Evolutionary conservation across 2,888 invertebrate genomes (phyloP), one percentile per base, ranked within the genome.

Genomic region (Unio delphinus): DNA sequence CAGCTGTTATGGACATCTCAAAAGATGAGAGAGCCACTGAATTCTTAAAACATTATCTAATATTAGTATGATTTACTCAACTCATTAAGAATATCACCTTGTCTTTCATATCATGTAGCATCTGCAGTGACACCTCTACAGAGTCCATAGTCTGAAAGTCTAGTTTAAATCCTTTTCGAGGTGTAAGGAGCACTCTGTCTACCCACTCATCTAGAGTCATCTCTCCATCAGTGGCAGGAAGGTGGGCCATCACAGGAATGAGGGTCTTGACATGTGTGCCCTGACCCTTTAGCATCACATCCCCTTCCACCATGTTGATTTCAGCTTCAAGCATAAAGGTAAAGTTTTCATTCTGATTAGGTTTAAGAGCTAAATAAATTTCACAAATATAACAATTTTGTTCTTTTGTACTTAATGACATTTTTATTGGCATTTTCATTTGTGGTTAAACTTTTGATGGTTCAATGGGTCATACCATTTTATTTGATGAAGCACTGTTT

Each of bases 171-270:
- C 96, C 96, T 87, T 95, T 96, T 80, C 74, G 73, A 15, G 73
- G 67, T 23, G 75, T 73, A 57, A 94, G 93, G 18, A 74, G 75
- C 0, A 91, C 90, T 4, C 90, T 87, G 2, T 91, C 87, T 15
- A 97, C 90, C 91, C 96, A 97, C 23, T 93, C 92, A 1, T 93
- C 91, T 28, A 97, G 91, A 1, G 94, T 93, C 57, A 97, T 91
- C 89, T 96, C 95, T 0, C 96, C 95, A 20, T 89, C 91, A 5
- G 87, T 92, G 0, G 90, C 90, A 0, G 96, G 96, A 1, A 96
- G 95, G 90, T 96, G 96, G 0, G 94, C 96, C 96, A 97, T 96
- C 60, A 97, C 92, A 0, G 96, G 96, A 15, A 92, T 85, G 17
- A 92, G 83, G 18, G 91, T 90, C 4, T 91, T 91, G 11, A 88